Base-by-base conservation (phyloP, 2,113 vertebrate species). In the Epinephelus lanceolatus region DNA sequence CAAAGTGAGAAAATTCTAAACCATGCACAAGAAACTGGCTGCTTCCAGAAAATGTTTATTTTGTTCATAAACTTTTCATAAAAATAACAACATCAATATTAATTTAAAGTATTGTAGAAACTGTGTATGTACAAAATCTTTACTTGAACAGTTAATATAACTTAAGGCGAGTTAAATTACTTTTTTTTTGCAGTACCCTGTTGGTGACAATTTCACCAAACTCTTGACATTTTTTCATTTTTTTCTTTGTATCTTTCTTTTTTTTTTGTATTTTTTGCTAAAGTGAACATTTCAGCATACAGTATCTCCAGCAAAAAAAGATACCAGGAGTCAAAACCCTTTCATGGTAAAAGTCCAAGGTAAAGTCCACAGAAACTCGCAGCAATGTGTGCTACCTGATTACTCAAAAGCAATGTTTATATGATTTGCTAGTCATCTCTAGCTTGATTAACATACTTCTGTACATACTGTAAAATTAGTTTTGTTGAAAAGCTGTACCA, bases 81-180 rank as follows among this genome's bases (percentile, higher is more conserved):
- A 96, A 96, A 96, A 96, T 96, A 96, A 95, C 95, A 96, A 96
- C 95, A 96, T 96, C 95, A 85, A 96, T 93, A 93, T 95, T 94
- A 91, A 94, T 95, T 91, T 95, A 91, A 95, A 93, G 90, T 94
- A 94, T 93, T 94, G 94, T 96, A 96, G 94, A 96, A 96, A 96
- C 86, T 85, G 86, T 94, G 45, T 95, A 94, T 96, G 72, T 95
- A 95, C 93, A 95, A 95, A 95, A 92, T 87, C 76, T 91, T 94
- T 92, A 93, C 89, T 93, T 91, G 76, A 92, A 92, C 92, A 95
- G 94, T 96, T 96, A 95, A 95, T 96, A 95, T 96, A 96, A 95
- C 94, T 96, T 96, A 96, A 96, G 95, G 95, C 94, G 90, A 94
- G 90, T 94, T 92, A 72, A 90, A 93, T 90, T 86, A 92, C 89